phyloP scores from a whole-genome alignment of 2,797 vertebrate species.

The Neosilurus hyrtlii region DNA sequence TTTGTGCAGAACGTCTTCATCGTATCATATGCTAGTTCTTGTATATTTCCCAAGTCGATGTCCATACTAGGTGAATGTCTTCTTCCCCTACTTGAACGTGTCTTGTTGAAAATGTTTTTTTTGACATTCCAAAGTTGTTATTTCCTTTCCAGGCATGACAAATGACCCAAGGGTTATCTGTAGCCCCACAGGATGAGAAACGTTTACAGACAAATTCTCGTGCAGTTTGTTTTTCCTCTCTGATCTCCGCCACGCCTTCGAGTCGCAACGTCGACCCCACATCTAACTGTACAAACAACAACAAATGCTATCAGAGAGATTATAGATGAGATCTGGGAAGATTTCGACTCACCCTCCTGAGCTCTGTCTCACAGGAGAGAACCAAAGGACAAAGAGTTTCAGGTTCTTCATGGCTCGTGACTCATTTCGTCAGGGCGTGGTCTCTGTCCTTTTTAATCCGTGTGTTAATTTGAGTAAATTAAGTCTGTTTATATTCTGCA shows the following conservation, averaged over 20 bases:
- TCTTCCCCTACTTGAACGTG: neutral
- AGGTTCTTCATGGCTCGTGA: neutral
- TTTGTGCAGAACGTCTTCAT: neutral
- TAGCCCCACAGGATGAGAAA: conserved; percentile 64
- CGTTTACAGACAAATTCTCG: conserved; percentile 63
- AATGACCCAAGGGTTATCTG: conserved; percentile 59
- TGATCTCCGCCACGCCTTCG: conserved; percentile 52
- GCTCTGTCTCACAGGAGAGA: neutral
- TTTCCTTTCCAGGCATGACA: conserved; percentile 58
- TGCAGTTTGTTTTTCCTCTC: conserved; percentile 39
- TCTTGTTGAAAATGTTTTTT: conserved; percentile 6
- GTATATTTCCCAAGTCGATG: neutral
- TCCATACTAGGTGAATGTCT: conserved; percentile 16
- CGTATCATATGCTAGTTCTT: conserved; percentile 5
- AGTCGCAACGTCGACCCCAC: conserved; percentile 9
- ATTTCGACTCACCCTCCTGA: conserved; percentile 4
- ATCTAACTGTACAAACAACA: neutral
- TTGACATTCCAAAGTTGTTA: conserved; percentile 49
- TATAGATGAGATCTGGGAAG: conserved; percentile 27
- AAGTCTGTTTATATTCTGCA: conserved; percentile 28
- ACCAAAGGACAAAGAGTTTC: neutral
- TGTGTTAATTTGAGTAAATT: conserved; percentile 34
- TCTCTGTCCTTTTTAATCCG: conserved; percentile 30
- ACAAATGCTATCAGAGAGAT: conserved; percentile 32
- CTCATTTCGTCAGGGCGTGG: conserved; percentile 40